These are phyloP conservation scores for Panorpa germanica DNA, from an alignment of 2,888 invertebrate genomes.

Conservation along the genomic window DNA sequence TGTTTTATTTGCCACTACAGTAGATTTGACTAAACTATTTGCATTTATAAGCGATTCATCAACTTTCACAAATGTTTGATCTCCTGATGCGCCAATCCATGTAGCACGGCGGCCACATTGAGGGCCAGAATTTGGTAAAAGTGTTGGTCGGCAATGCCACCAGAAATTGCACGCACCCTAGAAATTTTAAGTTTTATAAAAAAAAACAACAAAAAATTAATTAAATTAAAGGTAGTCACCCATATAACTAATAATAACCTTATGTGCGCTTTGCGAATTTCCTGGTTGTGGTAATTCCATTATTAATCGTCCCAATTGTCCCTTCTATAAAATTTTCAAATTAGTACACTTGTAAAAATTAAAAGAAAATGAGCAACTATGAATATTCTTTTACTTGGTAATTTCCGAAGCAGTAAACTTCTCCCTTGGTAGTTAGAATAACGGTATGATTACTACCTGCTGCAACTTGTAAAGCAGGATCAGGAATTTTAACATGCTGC, in stretches of 20 bases:
- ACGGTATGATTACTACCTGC: conserved; percentile 96
- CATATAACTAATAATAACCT: background rate
- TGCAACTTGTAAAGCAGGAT: conserved; percentile 54
- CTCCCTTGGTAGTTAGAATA: conserved; percentile 69
- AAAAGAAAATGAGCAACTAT: background rate
- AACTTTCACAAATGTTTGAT: conserved; percentile 84
- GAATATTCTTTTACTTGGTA: conserved; percentile 38
- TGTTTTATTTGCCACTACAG: conserved; percentile 72
- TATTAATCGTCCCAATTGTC: conserved; percentile 38
- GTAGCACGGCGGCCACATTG: conserved; percentile 74
- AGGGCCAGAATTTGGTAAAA: conserved; percentile 66
- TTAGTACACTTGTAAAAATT: conserved; percentile 6
- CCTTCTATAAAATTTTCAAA: conserved; percentile 25
- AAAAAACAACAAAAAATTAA: background rate
- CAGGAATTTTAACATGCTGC: conserved; percentile 56
- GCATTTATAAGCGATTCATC: conserved; percentile 88
- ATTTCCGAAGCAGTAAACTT: conserved; percentile 84
- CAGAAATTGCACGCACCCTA: conserved; percentile 24
- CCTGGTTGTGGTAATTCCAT: conserved; percentile 17
- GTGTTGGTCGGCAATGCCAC: conserved; percentile 55
- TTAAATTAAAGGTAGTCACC: background rate
- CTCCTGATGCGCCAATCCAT: conserved; percentile 90
- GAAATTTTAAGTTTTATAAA: conserved; percentile 18
- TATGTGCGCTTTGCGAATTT: conserved; percentile 17
- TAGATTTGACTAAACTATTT: conserved; percentile 69